Evolutionary conservation across 2,888 invertebrate species (phyloP), one percentile per base, ranked within the genome.

Genomic region (Synanthedon andrenaeformis): DNA sequence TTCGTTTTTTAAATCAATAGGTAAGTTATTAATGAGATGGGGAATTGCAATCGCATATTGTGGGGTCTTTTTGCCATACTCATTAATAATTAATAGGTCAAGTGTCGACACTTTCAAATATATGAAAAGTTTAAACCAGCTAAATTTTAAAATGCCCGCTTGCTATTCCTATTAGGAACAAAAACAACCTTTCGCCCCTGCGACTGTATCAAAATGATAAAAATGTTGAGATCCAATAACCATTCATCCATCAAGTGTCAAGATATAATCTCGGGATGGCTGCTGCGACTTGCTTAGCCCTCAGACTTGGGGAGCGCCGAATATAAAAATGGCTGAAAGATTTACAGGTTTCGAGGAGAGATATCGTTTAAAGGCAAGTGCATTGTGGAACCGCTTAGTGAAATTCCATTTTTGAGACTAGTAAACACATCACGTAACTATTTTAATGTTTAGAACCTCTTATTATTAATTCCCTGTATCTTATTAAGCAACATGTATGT

Each of bases 171-270:
- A 12, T 8, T 17, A 49, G 12, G 45, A 49, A 49, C 17, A 49
- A 49, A 45, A 45, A n/a, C 45, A 45, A 45, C 82, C 82, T 81
- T 77, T 73, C 75, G 74, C 75, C 65, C 66, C 74, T 35, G 35
- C 35, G 67, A 80, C 84, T 87, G 85, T 85, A 86, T 85, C 85
- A 87, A 88, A 87, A 88, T 86, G 88, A 88, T 88, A 88, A 88
- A 90, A 89, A 89, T 89, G 89, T 88, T 89, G 89, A 89, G 89
- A 90, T 90, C 91, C 91, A 91, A 92, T 92, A 92, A 91, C 92
- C 91, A 92, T 91, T 92, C 92, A 92, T 92, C 92, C 91, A 92
- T 92, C 92, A 92, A 86, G 89, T 88, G 91, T 91, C 91, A 90
- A 90, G 90, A 90, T 89, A 89, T 90, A 90, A 90, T 90, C 90